Evolutionary conservation across 1,140 invertebrate species (phyloP), one percentile per base, ranked within the genome.

Genomic region (Oedothorax gibbosus): DNA sequence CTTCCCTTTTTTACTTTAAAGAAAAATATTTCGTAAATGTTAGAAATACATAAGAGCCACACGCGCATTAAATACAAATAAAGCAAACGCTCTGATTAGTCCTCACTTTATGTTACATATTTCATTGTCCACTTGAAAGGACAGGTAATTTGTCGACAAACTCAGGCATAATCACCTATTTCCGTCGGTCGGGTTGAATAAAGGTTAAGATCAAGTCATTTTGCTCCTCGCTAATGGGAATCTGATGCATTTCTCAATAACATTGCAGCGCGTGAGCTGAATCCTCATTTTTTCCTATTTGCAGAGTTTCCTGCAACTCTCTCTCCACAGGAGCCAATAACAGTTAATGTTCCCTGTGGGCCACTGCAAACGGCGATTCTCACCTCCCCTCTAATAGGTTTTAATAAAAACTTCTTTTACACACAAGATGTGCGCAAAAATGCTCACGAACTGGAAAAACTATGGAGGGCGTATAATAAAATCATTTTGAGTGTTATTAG

Each of bases 221-320:
- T 75, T 14, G 35, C 53, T 12, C 18, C 12, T 12, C 72, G 20
- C 72, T 75, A 75, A 75, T 75, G 72, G 72, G 57, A 75, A 75
- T 57, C 72, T 75, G 21, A 75, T 75, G 72, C 11, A 21, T 75
- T 75, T 75, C 72, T 75, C 72, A 75, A 75, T 75, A 75, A 75
- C 56, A 75, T 35, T 35, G 72, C 10, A 21, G 21, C 57, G 57
- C 72, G 20, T 60, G 72, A 75, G 20, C 50, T 4, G 10, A 15
- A 15, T 15, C 54, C 8, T 53, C 49, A 72, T 50, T 18, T 15
- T 50, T 18, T 18, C 10, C 57, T 18, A 12, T 62, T 18, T 62
- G 57, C 69, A 21, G 14, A 8, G 14, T 50, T 21, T 35, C 15
- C 20, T 71, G n/a, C 20, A 53, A 11, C 11, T 71, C 20, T 53